Evolutionary conservation across 2,797 vertebrate genomes (phyloP).

Genomic region (Percopsis omiscomaycus): DNA sequence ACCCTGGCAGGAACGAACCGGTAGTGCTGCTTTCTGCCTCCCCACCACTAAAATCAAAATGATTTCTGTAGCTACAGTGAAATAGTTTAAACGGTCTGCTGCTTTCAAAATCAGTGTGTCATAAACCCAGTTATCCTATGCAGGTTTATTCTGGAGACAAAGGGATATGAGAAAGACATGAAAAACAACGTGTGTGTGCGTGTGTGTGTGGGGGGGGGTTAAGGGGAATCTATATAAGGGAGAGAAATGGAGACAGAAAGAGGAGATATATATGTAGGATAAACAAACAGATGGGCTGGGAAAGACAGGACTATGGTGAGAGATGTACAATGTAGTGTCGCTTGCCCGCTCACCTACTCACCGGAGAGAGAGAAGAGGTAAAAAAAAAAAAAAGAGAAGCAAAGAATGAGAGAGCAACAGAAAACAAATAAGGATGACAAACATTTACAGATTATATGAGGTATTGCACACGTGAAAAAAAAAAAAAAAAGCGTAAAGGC

Average conservation of each 20-base stretch:
- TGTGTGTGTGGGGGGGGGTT: too few species aligned
- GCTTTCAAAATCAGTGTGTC: too few species aligned
- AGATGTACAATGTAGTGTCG: slow-evolving; percentile 23
- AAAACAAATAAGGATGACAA: slow-evolving; percentile 75
- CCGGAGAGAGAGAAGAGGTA: slow-evolving; percentile 15
- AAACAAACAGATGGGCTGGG: too few species aligned
- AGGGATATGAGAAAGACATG: slow-evolving; percentile 60
- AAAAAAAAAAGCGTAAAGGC: slow-evolving; percentile 82
- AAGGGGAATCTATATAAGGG: slow-evolving; percentile 7
- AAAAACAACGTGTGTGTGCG: background rate
- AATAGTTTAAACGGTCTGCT: too few species aligned
- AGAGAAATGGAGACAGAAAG: slow-evolving; percentile 35
- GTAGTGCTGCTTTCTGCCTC: too few species aligned
- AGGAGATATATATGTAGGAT: slow-evolving; percentile 39
- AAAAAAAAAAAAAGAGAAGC: background rate
- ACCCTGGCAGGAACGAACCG: too few species aligned
- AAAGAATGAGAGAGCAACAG: background rate
- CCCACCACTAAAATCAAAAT: too few species aligned
- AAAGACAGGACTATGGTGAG: too few species aligned
- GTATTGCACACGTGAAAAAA: slow-evolving; percentile 95
- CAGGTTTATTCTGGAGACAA: slow-evolving; percentile 66
- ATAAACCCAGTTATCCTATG: slow-evolving; percentile 54
- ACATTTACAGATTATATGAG: slow-evolving; percentile 95
- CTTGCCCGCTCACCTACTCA: background rate
- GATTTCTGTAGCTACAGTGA: too few species aligned